Percentiles rank a stretch among this genome's conserved stretches.
Conservation (phyloP, 1,140 invertebrate species). For the Drosophila miranda region DNA sequence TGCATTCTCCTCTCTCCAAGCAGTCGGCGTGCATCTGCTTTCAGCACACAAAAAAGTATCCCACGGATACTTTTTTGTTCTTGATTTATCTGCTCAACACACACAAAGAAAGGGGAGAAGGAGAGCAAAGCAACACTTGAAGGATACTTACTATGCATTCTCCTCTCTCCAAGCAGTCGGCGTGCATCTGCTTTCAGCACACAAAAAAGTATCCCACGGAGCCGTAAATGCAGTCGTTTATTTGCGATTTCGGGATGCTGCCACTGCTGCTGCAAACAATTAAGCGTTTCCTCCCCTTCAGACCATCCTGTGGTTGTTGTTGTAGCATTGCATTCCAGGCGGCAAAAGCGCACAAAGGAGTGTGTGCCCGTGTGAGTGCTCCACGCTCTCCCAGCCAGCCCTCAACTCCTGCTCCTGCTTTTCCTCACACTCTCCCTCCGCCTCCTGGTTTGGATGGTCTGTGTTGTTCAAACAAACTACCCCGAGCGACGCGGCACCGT, state of each 20-base stretch:
- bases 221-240: constrained; percentile 60
- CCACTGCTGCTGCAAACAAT: constrained; percentile 58
- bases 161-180: constrained; percentile 43
- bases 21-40: constrained; percentile 25
- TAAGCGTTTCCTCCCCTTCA: constrained; percentile 68
- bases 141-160: constrained; percentile 70
- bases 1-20: constrained; percentile 59
- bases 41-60: constrained; percentile 28
- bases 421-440: constrained; percentile 1
- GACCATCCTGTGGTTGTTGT: constrained; percentile 25
- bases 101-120: background rate
- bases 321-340: constrained; percentile 53
- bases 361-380: constrained; percentile 30
- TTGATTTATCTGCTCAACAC: constrained; percentile 20
- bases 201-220: constrained; percentile 24
- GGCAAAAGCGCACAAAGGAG: constrained; percentile 51
- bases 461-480: constrained; percentile 74
- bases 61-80: constrained; percentile 20
- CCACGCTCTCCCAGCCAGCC: constrained; percentile 35
- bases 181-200: constrained; percentile 34
- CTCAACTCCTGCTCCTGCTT: constrained; percentile 19
- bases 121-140: constrained; percentile 44
- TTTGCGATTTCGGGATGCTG: constrained; percentile 48
- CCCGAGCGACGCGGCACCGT: constrained; percentile 59
- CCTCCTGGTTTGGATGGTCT: constrained; percentile 13